Conservation (phyloP, 2,797 vertebrate species). For the Betta splendens region DNA sequence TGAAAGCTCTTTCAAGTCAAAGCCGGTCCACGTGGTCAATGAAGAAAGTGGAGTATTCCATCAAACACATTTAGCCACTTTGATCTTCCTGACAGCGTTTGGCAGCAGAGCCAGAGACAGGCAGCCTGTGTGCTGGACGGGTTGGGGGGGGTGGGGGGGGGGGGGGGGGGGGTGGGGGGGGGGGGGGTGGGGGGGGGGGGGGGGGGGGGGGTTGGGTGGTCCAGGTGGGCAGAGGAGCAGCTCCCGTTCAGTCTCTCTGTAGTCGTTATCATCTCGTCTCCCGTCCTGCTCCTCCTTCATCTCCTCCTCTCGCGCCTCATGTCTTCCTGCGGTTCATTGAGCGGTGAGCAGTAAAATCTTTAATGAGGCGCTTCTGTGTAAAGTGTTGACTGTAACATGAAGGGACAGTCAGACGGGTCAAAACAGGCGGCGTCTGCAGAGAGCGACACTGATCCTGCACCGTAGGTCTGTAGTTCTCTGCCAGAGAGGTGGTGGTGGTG, state of each 20-base stretch:
- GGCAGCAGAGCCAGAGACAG: conserved; percentile 38
- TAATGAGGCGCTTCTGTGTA: conserved; percentile 46
- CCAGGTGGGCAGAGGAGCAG: too few species aligned
- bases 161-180: not conserved
- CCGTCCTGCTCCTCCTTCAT: conserved; percentile 20
- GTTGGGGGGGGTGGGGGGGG: too few species aligned
- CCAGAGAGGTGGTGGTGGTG: conserved; percentile 4
- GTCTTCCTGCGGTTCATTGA: conserved; percentile 42
- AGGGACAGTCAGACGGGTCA: conserved; percentile 19
- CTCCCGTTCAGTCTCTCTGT: too few species aligned
- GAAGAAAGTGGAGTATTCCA: conserved; percentile 52
- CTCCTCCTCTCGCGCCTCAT: conserved; percentile 6
- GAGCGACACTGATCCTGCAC: not conserved
- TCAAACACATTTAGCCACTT: conserved; percentile 62
- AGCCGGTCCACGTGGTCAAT: conserved; percentile 43
- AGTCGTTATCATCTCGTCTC: conserved; percentile 18
- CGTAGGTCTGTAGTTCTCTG: conserved; percentile 20
- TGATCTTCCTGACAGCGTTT: conserved; percentile 61
- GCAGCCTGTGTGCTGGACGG: not conserved
- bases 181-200: too few species aligned
- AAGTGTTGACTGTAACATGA: conserved; percentile 29
- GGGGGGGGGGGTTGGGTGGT: too few species aligned
- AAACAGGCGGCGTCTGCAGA: not conserved
- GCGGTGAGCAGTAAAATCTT: conserved; percentile 46
- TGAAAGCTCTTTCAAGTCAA: conserved; percentile 56